These are phyloP conservation scores for Mesorhabditis belari DNA, from an alignment of 2,888 invertebrate genomes.

Conservation along the genomic window DNA sequence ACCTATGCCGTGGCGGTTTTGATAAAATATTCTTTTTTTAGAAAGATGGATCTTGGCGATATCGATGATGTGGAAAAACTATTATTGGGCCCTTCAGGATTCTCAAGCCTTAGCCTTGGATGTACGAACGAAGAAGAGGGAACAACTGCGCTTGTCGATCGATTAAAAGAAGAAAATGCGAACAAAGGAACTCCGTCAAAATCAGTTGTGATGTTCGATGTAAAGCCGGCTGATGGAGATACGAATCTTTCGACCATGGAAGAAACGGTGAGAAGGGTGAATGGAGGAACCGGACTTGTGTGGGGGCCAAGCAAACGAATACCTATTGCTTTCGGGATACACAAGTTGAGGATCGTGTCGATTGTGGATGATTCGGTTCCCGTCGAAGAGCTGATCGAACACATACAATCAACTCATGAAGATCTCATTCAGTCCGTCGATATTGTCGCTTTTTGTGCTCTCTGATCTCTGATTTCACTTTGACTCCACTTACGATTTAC, in stretches of 20 bases:
- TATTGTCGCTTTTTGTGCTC: background rate
- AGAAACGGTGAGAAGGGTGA: too few relatives aligned
- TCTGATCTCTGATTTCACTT: too few relatives aligned
- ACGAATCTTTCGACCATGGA: background rate
- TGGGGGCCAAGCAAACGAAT: background rate
- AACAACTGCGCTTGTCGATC: background rate
- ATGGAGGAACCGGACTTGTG: background rate
- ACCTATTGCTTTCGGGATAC: background rate
- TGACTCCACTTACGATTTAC: too few relatives aligned
- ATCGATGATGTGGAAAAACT: background rate
- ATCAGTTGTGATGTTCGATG: background rate
- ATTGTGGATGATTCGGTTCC: background rate
- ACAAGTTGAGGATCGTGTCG: background rate
- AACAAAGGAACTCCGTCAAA: background rate
- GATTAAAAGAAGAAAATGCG: background rate
- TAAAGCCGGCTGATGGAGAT: background rate
- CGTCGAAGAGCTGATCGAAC: background rate
- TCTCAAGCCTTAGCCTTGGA: background rate
- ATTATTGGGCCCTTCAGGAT: background rate
- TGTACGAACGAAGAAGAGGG: background rate
- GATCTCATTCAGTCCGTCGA: background rate
- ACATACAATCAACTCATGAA: background rate
- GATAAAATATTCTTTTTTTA: too few relatives aligned
- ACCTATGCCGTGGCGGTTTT: background rate
- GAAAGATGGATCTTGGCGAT: too few relatives aligned